A percentile compares a stretch with the other conserved stretches of the same genome.
Conservation (phyloP, 2,888 invertebrate species). For the Dryadula phaetusa region DNA sequence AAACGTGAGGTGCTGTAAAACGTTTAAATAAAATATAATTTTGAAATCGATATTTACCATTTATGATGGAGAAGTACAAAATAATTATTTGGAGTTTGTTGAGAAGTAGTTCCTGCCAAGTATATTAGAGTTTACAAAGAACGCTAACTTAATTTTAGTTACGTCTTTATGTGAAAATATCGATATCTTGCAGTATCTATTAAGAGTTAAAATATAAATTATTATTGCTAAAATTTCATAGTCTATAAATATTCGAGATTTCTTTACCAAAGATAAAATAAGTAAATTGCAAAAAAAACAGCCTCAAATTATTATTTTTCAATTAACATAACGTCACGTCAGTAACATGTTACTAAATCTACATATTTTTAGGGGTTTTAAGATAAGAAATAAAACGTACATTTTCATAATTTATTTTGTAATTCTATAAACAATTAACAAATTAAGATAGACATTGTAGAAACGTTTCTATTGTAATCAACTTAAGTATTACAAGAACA, state of each 20-base stretch:
- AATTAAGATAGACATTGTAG: not conserved
- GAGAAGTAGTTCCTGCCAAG: constrained; percentile 11
- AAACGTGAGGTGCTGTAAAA: constrained; percentile 15
- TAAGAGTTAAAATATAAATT: not conserved
- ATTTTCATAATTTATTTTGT: constrained; percentile 7
- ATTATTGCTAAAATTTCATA: not conserved
- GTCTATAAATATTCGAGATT: not conserved
- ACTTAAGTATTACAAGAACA: not conserved
- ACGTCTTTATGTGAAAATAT: constrained; percentile 2
- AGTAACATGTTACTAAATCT: not conserved
- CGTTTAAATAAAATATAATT: constrained; percentile 12
- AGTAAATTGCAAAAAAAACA: not conserved
- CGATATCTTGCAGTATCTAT: not conserved
- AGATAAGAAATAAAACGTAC: constrained; percentile 7
- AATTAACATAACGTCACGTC: not conserved
- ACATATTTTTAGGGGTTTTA: not conserved
- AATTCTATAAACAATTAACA: constrained; percentile 7
- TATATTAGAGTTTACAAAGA: not conserved
- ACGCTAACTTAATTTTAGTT: constrained; percentile 7
- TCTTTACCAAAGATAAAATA: not conserved
- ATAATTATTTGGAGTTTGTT: constrained; percentile 3
- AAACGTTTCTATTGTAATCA: not conserved
- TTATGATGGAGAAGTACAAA: not conserved
- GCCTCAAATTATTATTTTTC: not conserved
- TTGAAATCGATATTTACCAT: constrained; percentile 37